Percentiles rank a stretch among this genome's conserved stretches.
phyloP scores from a whole-genome alignment of 2,113 vertebrate species.

The Hippolais icterina region DNA sequence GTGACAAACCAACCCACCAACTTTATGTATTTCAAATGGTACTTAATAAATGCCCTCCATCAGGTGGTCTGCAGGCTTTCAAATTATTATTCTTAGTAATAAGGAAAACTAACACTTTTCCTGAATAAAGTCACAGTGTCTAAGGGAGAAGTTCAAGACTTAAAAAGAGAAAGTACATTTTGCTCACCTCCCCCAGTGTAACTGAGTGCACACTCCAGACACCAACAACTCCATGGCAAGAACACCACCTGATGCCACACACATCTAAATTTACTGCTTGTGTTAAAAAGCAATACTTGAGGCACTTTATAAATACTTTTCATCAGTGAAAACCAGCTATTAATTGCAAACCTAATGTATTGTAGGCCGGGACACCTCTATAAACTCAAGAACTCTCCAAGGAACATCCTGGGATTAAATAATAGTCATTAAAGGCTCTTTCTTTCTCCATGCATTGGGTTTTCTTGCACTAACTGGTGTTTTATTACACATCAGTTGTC shows the following conservation, averaged over 20 bases:
- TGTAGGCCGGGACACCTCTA: not conserved
- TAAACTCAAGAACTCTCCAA: constrained; percentile 30
- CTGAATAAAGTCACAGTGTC: not conserved
- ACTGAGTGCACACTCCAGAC: not conserved
- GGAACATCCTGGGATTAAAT: constrained; percentile 25
- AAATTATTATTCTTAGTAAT: not conserved
- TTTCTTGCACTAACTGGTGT: not conserved
- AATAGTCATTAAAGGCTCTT: constrained; percentile 37
- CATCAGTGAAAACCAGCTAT: not conserved
- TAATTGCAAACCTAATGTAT: constrained; percentile 28
- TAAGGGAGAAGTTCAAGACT: not conserved
- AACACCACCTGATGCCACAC: not conserved
- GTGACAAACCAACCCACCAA: not conserved
- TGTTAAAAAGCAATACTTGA: not conserved
- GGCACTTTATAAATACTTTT: not conserved
- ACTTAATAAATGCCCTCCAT: not conserved
- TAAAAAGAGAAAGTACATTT: not conserved
- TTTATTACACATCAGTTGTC: constrained; percentile 41
- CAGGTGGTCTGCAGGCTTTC: not conserved
- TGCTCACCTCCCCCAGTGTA: not conserved
- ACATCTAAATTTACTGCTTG: not conserved
- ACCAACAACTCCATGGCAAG: not conserved
- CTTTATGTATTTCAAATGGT: not conserved
- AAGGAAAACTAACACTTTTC: not conserved
- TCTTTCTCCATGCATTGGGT: not conserved